Percentiles rank a stretch among this genome's conserved stretches.
Conservation (phyloP, 2,797 vertebrate species). For the Mormyrops attenuatus region DNA sequence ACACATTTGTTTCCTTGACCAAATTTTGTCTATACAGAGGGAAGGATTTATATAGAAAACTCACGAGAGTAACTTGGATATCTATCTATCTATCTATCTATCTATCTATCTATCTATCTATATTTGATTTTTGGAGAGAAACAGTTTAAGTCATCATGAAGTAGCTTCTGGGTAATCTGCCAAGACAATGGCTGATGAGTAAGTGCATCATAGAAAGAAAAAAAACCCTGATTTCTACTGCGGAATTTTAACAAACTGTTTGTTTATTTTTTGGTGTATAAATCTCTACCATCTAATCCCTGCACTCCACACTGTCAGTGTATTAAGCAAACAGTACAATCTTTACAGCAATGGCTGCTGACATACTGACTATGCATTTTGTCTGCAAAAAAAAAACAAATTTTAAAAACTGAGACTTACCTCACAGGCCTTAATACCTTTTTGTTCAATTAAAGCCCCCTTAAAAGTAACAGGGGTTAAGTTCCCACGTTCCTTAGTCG, state of each 20-base stretch:
- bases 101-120: neutral
- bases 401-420: neutral
- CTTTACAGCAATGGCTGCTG: neutral
- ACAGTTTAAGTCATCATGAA: neutral
- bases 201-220: neutral
- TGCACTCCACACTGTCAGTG: neutral
- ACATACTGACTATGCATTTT: neutral
- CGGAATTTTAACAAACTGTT: neutral
- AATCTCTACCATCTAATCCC: neutral
- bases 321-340: neutral
- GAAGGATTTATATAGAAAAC: neutral
- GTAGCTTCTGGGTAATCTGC: neutral
- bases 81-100: neutral
- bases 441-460: too few relatives aligned
- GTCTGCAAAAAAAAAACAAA: neutral
- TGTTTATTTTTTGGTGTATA: neutral
- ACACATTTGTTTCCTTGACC: neutral
- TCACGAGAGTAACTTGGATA: neutral
- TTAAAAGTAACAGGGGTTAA: too few relatives aligned
- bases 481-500: too few relatives aligned
- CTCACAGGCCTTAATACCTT: neutral
- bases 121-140: neutral
- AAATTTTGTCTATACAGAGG: neutral
- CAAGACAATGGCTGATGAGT: neutral
- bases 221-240: neutral